phyloP scores from a whole-genome alignment of 2,888 invertebrate species.

The Pterostichus madidus region DNA sequence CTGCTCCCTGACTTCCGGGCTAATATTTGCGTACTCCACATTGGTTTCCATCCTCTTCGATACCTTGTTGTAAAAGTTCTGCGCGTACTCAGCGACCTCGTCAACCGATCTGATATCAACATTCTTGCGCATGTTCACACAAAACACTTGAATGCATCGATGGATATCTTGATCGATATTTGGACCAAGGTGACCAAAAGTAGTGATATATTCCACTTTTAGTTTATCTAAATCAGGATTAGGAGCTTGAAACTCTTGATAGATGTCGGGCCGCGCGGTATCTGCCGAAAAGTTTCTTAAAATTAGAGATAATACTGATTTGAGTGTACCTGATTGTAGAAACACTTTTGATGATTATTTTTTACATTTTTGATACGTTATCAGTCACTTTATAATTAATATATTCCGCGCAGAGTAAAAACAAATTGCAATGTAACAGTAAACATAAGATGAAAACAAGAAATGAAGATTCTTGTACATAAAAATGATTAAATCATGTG shows the following conservation, averaged over 20 bases:
- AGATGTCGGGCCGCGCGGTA: constrained; percentile 75
- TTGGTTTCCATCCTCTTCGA: constrained; percentile 86
- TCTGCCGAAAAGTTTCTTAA: constrained; percentile 71
- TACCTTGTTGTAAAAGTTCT: constrained; percentile 93
- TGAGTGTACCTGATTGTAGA: constrained; percentile 13
- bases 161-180: constrained; percentile 82
- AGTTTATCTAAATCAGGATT: constrained; percentile 79
- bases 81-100: constrained; percentile 93
- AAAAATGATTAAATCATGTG: constrained; percentile 8
- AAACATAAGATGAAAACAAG: constrained; percentile 7
- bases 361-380: neutral
- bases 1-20: constrained; percentile 87
- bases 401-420: constrained; percentile 8
- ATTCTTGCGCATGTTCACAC: constrained; percentile 82
- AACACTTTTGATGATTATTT: constrained; percentile 38
- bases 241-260: constrained; percentile 75
- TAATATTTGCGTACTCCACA: constrained; percentile 82
- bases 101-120: constrained; percentile 84
- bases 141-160: constrained; percentile 84
- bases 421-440: constrained; percentile 7
- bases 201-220: constrained; percentile 76
- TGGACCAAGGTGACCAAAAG: constrained; percentile 78
- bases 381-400: constrained; percentile 7
- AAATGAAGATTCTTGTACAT: constrained; percentile 19
- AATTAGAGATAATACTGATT: constrained; percentile 63